These are phyloP conservation scores for Phaonia tiefii DNA, from an alignment of 2,888 invertebrate genomes.

Conservation along the genomic window DNA sequence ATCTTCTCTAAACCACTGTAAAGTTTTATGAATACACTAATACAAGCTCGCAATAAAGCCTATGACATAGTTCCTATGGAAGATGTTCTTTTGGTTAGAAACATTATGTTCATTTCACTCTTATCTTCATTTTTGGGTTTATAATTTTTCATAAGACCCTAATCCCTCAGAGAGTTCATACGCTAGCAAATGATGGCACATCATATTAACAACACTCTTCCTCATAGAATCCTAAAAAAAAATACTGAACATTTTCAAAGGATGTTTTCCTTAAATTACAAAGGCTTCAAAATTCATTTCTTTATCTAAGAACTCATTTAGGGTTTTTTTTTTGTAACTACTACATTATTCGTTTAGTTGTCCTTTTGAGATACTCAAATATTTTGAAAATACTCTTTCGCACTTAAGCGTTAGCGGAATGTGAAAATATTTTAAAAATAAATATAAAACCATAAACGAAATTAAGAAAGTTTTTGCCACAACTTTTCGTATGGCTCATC, in stretches of 20 bases:
- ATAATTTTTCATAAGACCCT: slow-evolving; percentile 32
- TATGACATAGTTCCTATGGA: slow-evolving; percentile 14
- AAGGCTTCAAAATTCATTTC: neutral
- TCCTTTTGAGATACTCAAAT: neutral
- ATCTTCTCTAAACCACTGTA: too few species aligned
- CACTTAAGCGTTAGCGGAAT: neutral
- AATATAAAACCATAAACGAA: neutral
- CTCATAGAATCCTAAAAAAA: neutral
- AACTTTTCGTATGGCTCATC: slow-evolving; percentile 19
- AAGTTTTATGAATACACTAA: too few species aligned
- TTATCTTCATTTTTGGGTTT: slow-evolving; percentile 34
- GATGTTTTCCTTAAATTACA: neutral
- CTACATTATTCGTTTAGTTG: too few species aligned
- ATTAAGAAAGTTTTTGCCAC: slow-evolving; percentile 14
- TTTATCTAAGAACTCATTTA: neutral
- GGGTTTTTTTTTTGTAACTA: neutral
- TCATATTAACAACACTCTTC: neutral
- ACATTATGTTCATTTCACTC: slow-evolving; percentile 28
- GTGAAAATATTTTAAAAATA: neutral
- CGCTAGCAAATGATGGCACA: neutral
- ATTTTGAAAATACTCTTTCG: slow-evolving; percentile 4
- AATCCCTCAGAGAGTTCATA: slow-evolving; percentile 25
- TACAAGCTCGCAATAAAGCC: neutral
- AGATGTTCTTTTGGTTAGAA: slow-evolving; percentile 21
- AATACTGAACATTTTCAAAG: too few species aligned